These are phyloP conservation scores for Echiichthys vipera DNA, from an alignment of 2,797 vertebrate species.

Conservation along the genomic window DNA sequence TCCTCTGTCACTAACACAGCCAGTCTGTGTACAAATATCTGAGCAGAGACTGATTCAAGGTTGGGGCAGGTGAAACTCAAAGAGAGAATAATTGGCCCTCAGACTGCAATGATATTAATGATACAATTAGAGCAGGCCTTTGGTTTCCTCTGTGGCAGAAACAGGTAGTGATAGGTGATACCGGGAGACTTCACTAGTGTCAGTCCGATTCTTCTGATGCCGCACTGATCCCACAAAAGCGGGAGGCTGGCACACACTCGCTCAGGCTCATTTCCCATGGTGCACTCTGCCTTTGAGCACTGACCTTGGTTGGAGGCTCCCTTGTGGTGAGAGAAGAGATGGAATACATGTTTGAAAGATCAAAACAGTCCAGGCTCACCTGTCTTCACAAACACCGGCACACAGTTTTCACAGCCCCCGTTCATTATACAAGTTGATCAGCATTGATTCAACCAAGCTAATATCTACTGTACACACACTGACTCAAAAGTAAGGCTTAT, in stretches of 20 bases:
- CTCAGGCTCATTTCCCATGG: constrained; percentile 71
- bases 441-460: constrained; percentile 45
- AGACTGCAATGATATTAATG: constrained; percentile 78
- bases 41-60: constrained; percentile 41
- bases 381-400: constrained; percentile 65
- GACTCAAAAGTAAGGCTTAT: neutral
- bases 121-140: constrained; percentile 75
- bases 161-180: constrained; percentile 77
- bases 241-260: constrained; percentile 46
- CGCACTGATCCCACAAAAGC: constrained; percentile 72
- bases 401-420: constrained; percentile 25
- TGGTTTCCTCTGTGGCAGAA: constrained; percentile 69
- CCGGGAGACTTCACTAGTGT: constrained; percentile 81
- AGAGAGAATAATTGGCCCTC: constrained; percentile 71
- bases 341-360: constrained; percentile 86
- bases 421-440: constrained; percentile 71
- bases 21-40: constrained; percentile 8
- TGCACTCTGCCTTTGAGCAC: constrained; percentile 77
- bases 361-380: constrained; percentile 77
- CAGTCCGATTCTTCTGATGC: constrained; percentile 78
- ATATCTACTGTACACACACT: neutral
- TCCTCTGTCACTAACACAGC: constrained; percentile 7
- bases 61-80: constrained; percentile 57
- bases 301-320: constrained; percentile 82
- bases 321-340: constrained; percentile 79